A percentile compares a stretch with the other conserved stretches of the same genome.
Evolutionary conservation across 2,888 invertebrate genomes (phyloP).

Genomic region (Lepetodrilus schrolli): DNA sequence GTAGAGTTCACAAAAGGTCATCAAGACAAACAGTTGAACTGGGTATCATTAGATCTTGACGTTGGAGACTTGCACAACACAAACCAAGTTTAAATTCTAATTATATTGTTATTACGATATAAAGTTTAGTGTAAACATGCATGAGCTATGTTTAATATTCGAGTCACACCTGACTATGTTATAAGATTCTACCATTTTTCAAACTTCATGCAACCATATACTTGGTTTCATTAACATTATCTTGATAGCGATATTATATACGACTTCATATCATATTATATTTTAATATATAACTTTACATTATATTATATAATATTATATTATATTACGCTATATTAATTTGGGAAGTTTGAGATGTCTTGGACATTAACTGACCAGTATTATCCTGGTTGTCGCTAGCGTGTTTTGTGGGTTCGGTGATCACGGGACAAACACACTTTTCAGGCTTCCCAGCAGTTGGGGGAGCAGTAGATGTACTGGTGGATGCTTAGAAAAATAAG

Average conservation of each 20-base stretch:
- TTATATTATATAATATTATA: background rate
- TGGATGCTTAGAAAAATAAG: conserved; percentile 29
- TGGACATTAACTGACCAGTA: conserved; percentile 31
- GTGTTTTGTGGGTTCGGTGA: background rate
- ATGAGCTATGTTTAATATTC: background rate
- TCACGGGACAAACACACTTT: conserved; percentile 31
- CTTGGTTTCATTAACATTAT: background rate
- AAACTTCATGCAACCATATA: too few species aligned
- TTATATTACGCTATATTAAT: background rate
- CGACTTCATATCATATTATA: background rate
- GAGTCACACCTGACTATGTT: background rate
- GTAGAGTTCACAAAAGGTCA: too few species aligned
- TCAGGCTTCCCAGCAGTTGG: background rate
- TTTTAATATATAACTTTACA: background rate
- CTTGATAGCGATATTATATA: background rate
- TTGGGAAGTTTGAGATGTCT: background rate
- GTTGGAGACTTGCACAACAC: too few species aligned
- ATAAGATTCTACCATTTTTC: background rate
- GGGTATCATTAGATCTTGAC: too few species aligned
- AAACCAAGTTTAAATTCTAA: too few species aligned
- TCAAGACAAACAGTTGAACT: too few species aligned
- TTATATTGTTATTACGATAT: too few species aligned
- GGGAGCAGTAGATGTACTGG: conserved; percentile 25
- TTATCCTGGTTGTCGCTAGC: background rate
- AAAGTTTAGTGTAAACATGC: background rate